Percentiles rank a stretch among this genome's conserved stretches.
Evolutionary conservation across 92 coral and sea anemone species (phyloP).

Genomic region (Bergia puertoricense): DNA sequence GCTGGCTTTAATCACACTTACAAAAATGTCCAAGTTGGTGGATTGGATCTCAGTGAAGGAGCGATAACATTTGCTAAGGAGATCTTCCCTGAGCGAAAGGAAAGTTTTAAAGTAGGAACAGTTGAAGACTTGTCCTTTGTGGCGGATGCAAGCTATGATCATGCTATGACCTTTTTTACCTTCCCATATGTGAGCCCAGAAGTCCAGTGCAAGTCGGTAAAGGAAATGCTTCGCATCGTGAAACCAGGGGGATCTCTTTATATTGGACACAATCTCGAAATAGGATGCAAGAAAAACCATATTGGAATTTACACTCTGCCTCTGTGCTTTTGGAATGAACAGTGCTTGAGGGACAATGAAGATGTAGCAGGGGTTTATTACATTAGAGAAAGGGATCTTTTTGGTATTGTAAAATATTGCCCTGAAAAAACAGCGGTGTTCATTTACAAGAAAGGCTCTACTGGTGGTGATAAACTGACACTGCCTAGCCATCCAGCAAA

Average conservation of each 20-base stretch:
- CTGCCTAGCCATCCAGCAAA: conserved; percentile 23
- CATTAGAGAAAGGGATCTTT: conserved; percentile 53
- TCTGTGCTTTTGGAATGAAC: conserved; percentile 67
- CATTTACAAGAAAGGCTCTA: conserved; percentile 46
- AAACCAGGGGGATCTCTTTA: conserved; percentile 66
- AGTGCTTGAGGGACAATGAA: conserved; percentile 45
- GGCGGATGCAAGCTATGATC: conserved; percentile 50
- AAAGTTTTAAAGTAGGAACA: conserved; percentile 53
- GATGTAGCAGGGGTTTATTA: conserved; percentile 48
- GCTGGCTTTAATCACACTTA: conserved; percentile 57
- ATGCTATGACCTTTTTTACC: conserved; percentile 68
- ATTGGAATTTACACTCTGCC: conserved; percentile 62
- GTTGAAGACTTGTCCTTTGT: conserved; percentile 67
- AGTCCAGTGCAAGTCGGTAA: conserved; percentile 61
- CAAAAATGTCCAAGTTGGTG: conserved; percentile 58
- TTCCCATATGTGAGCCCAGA: conserved; percentile 71
- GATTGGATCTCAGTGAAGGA: conserved; percentile 59
- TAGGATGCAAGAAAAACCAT: conserved; percentile 55
- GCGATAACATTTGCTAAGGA: conserved; percentile 63
- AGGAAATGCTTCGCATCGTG: conserved; percentile 65
- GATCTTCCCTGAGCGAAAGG: conserved; percentile 44
- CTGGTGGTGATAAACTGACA: not conserved
- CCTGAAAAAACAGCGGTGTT: conserved; percentile 65
- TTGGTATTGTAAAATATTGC: conserved; percentile 57
- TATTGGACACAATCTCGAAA: conserved; percentile 63